Base-by-base conservation (phyloP, 2,113 vertebrate genomes). In the Actenoides hombroni region DNA sequence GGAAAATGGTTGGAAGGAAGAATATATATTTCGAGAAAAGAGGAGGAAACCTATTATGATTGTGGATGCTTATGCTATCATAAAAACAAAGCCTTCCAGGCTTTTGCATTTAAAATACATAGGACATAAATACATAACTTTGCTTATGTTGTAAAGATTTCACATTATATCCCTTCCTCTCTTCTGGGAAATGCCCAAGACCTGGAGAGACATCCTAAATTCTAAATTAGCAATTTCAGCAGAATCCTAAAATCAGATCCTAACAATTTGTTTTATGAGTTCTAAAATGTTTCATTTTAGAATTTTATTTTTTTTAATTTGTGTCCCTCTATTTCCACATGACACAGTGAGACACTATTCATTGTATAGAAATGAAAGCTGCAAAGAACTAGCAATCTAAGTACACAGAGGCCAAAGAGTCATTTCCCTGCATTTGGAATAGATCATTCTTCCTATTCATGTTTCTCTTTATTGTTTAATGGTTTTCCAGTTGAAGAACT, bases 401-500 rank as follows among this genome's bases (percentile, higher is more conserved):
- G 76, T 20, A 86, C 39, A 94, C 29, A 89, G 69, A 73, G 71
- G 82, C 60, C 94, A 94, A 92, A 59, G 67, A 96, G 86, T 96
- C 67, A 95, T 76, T 95, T 94, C 48, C 42, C 21, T 86, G 3
- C 54, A 24, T 94, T 91, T 97, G 78, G 68, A 92, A 95, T 31
- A 91, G 69, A 70, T 86, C 83, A n/a, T 75, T 95, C 54, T 84
- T 91, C 49, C 59, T 96, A 25, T 26, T 97, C 18, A 16, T 89
- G 74, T 65, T 96, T 95, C 42, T 79, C 61, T 91, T 96, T 74
- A 80, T 95, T 96, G 33, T 83, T 63, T 90, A 95, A 92, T 91
- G 20, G 40, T 51, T 95, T 89, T 94, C 19, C 40, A 75, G 21
- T 81, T 5, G 21, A 86, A 83, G 64, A 94, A 95, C 29, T 67